Evolutionary conservation across 2,888 invertebrate species (phyloP), one percentile per base, ranked within the genome.

Genomic region (Gerris lacustris): DNA sequence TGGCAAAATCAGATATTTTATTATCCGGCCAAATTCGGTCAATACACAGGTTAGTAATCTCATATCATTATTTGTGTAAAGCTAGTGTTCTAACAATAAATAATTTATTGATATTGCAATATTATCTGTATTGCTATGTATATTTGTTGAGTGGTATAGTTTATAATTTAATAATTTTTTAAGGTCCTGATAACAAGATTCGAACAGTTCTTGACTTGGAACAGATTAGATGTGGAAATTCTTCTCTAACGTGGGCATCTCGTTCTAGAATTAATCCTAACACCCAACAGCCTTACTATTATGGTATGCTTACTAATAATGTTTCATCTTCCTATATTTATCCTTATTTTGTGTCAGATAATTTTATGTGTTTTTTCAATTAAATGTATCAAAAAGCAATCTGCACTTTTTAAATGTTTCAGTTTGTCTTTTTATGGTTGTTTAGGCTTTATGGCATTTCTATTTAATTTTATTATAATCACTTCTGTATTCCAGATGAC

Each of bases 1-100:
- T 83, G 83, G 83, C 83, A 83, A 76, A 83, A 83, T 77, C 83
- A 83, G 77, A 82, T 83, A 67, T 82, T 83, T 75, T 83, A 82
- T 76, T 73, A 74, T 31, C 83, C 83, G 2, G 78, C 76, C 71
- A 81, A 81, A 72, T 83, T 81, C 73, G 83, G 83, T 7, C 83
- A 83, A 76, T 83, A 83, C 73, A 79, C 78, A 11, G 82, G 80
- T 73, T 78, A 79, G n/a, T 71, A 45, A 11, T 66, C 63, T 11
- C 11, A 6, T 45, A 11, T 47, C 62, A 55, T 55, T 47, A 55
- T 45, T 55, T 45, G 11, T 7, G 7, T 17, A 66, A 9, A 7
- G 7, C 7, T 9, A 43, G 7, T 44, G 7, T 15, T 67, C 44
- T 67, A 43, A 44, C 7, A 66, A 11, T 15, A 66, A 66, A 66